Evolutionary conservation across 2,797 vertebrate species (phyloP).

Genomic region (Takifugu rubripes): DNA sequence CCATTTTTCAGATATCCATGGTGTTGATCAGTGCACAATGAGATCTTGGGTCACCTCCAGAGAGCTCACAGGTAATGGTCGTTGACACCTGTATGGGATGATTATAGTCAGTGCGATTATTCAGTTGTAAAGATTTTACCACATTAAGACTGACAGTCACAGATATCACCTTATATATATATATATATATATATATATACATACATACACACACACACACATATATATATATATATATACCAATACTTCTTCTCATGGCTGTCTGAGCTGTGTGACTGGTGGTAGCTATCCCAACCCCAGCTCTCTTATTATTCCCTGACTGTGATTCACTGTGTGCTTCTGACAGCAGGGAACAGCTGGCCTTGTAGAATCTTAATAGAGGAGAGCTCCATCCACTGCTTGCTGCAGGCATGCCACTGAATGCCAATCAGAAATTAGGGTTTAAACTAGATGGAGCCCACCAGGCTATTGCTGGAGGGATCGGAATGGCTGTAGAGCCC

Average conservation of each 20-base stretch:
- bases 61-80: constrained; percentile 65
- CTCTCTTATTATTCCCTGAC: constrained; percentile 64
- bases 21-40: constrained; percentile 53
- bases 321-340: constrained; percentile 55
- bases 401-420: constrained; percentile 61
- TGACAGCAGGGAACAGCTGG: constrained; percentile 63
- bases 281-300: constrained; percentile 41
- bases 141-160: background rate
- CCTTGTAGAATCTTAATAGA: constrained; percentile 73
- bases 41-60: constrained; percentile 63
- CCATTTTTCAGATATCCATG: constrained; percentile 50
- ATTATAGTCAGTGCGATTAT: constrained; percentile 20
- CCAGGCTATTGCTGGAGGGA: constrained; percentile 25
- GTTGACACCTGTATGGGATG: constrained; percentile 63
- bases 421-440: constrained; percentile 71
- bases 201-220: too few species aligned
- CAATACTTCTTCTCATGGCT: constrained; percentile 17
- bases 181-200: too few species aligned
- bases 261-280: constrained; percentile 28
- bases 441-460: constrained; percentile 38
- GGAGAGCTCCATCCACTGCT: constrained; percentile 41
- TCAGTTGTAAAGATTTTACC: constrained; percentile 37
- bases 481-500: constrained; percentile 43
- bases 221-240: too few species aligned
- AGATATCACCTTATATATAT: too few species aligned